Percentiles rank a stretch among this genome's conserved stretches.
Evolutionary conservation across 2,797 vertebrate species (phyloP).

Genomic region (Falco biarmicus): DNA sequence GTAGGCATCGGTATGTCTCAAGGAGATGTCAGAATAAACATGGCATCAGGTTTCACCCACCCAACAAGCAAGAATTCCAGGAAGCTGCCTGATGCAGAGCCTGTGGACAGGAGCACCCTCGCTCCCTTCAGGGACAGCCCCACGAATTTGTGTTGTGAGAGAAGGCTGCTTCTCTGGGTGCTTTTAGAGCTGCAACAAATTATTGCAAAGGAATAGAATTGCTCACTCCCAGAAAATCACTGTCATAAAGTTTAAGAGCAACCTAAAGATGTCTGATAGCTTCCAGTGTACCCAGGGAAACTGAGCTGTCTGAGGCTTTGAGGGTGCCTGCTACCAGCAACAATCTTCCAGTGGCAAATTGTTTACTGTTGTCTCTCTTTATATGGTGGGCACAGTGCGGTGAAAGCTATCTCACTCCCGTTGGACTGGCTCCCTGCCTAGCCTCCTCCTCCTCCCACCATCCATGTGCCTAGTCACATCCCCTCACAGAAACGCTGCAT

Average conservation of each 20-base stretch:
- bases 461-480: slow-evolving; percentile 64
- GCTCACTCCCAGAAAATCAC: background rate
- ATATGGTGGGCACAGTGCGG: background rate
- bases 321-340: background rate
- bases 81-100: background rate
- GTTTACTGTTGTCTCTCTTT: background rate
- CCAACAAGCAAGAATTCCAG: background rate
- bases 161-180: background rate
- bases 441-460: slow-evolving; percentile 62
- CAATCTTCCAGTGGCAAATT: background rate
- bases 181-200: background rate
- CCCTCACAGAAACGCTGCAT: background rate
- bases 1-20: background rate
- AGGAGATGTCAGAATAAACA: background rate
- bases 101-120: background rate
- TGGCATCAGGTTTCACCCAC: background rate
- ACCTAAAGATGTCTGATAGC: background rate
- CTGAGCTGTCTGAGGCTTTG: background rate
- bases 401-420: slow-evolving; percentile 12
- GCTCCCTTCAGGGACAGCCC: background rate
- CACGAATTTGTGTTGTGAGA: background rate
- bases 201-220: background rate
- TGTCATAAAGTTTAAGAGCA: background rate
- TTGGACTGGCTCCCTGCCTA: slow-evolving; percentile 23
- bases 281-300: background rate